A percentile compares a stretch with the other conserved stretches of the same genome.
Evolutionary conservation across 2,797 vertebrate species (phyloP).

Genomic region (Picus viridis): DNA sequence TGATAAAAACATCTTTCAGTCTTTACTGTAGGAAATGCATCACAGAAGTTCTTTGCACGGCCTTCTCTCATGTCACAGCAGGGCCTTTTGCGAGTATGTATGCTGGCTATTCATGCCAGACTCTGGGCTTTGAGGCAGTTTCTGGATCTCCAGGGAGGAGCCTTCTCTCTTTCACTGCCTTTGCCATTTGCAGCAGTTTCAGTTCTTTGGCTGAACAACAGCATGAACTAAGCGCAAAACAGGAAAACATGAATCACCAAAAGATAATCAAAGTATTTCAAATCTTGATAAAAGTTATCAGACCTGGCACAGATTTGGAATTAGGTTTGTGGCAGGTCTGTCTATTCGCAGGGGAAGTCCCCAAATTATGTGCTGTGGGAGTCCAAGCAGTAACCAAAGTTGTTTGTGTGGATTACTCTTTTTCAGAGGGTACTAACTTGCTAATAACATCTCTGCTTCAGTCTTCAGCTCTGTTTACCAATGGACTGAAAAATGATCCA

Average conservation of each 20-base stretch:
- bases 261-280: background rate
- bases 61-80: background rate
- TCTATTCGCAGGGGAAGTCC: background rate
- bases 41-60: background rate
- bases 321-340: background rate
- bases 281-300: background rate
- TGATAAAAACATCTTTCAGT: background rate
- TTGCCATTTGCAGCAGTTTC: background rate
- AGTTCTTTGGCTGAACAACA: background rate
- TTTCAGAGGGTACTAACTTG: background rate
- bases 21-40: background rate
- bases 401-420: background rate
- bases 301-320: background rate
- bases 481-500: background rate
- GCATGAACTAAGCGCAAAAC: background rate
- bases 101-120: background rate
- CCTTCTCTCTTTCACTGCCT: background rate
- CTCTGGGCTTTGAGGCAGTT: background rate
- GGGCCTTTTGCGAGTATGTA: accelerated
- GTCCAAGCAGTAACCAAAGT: background rate
- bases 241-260: background rate
- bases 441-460: background rate
- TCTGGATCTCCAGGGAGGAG: background rate
- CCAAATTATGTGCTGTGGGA: background rate
- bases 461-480: background rate